A percentile compares a stretch with the other conserved stretches of the same genome.
These are phyloP conservation scores for Nomada fabriciana DNA, from an alignment of 2,888 invertebrate genomes.

Conservation along the genomic window DNA sequence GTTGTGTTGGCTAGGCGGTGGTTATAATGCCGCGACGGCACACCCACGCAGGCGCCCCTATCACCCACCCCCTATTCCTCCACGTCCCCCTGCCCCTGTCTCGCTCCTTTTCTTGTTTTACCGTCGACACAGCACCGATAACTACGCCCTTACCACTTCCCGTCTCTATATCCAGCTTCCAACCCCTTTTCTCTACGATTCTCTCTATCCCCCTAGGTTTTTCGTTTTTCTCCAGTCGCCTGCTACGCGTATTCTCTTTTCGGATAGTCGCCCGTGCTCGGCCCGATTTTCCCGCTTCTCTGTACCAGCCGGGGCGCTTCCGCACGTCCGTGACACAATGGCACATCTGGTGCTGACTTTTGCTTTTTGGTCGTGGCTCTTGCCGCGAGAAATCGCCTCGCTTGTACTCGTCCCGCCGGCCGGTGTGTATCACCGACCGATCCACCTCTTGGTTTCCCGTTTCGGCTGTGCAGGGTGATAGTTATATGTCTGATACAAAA, in stretches of 20 bases:
- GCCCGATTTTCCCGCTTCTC: slow-evolving; percentile 35
- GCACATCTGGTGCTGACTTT: slow-evolving; percentile 70
- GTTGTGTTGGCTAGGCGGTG: slow-evolving; percentile 61
- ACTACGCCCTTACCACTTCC: slow-evolving; percentile 38
- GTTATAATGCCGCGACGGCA: slow-evolving; percentile 78
- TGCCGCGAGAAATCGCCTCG: slow-evolving; percentile 49
- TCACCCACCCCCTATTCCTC: slow-evolving; percentile 44
- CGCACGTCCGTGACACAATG: slow-evolving; percentile 64
- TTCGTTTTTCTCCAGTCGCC: slow-evolving; percentile 12
- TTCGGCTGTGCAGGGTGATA: not conserved
- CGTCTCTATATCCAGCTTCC: not conserved
- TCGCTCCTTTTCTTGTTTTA: slow-evolving; percentile 35
- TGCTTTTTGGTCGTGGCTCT: slow-evolving; percentile 52
- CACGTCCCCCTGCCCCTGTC: not conserved
- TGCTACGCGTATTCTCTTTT: slow-evolving; percentile 32
- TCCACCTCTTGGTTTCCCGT: slow-evolving; percentile 15
- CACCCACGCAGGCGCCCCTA: slow-evolving; percentile 77
- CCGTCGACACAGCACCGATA: slow-evolving; percentile 42
- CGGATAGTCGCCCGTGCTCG: slow-evolving; percentile 14
- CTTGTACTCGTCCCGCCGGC: slow-evolving; percentile 7
- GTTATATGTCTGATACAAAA: no score
- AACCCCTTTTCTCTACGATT: not conserved
- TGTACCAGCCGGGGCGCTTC: slow-evolving; percentile 38
- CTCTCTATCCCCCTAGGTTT: slow-evolving; percentile 8
- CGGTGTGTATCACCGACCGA: slow-evolving; percentile 22